Percentiles rank a stretch among this genome's conserved stretches.
Conservation (phyloP, 2,797 vertebrate genomes). For the Galaxias olidus region DNA sequence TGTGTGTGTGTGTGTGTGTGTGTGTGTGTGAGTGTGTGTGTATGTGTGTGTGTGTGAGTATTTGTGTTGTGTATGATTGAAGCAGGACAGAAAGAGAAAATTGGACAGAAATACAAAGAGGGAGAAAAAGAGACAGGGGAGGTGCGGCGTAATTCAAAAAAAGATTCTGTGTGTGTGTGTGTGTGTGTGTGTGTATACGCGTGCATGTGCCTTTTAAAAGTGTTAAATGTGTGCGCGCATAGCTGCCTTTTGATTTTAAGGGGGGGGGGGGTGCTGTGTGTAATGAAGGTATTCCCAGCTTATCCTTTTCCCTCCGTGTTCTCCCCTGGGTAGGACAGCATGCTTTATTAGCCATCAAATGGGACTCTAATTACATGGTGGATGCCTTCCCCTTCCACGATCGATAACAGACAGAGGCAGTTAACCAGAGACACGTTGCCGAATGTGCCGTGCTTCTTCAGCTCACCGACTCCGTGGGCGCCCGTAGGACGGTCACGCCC, state of each 20-base stretch:
- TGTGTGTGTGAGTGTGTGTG: constrained; percentile 34
- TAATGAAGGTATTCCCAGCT: constrained; percentile 59
- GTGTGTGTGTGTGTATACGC: neutral
- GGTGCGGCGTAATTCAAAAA: constrained; percentile 48
- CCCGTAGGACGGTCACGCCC: too few relatives aligned
- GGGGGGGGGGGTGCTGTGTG: constrained; percentile 38
- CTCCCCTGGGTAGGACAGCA: constrained; percentile 48
- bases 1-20: constrained; percentile 21
- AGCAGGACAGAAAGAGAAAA: constrained; percentile 43
- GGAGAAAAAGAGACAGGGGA: constrained; percentile 18
- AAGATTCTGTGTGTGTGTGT: constrained; percentile 11
- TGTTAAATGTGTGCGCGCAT: neutral
- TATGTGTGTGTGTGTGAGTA: constrained; percentile 28
- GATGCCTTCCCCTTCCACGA: constrained; percentile 55
- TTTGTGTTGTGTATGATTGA: constrained; percentile 47
- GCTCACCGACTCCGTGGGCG: neutral
- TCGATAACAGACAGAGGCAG: constrained; percentile 63
- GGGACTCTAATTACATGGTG: constrained; percentile 65
- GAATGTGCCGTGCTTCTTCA: constrained; percentile 25
- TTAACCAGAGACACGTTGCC: constrained; percentile 41
- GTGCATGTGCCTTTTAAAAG: too few relatives aligned
- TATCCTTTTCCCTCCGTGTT: constrained; percentile 32
- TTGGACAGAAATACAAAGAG: constrained; percentile 40
- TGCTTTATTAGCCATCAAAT: constrained; percentile 68
- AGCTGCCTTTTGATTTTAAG: neutral